Base-by-base conservation (phyloP, 2,113 vertebrate species). In the Ailurus styani region DNA sequence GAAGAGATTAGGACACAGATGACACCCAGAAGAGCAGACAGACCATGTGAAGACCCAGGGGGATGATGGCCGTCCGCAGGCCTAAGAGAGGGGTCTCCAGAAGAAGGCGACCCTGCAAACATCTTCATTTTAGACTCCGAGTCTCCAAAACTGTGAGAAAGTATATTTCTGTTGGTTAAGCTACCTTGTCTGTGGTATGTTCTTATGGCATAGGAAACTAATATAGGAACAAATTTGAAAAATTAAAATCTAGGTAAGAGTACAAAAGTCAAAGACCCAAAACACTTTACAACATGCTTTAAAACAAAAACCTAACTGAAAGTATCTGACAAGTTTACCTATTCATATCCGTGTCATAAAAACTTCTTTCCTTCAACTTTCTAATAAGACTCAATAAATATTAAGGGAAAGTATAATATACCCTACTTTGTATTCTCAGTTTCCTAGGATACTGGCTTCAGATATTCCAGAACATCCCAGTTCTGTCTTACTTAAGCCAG, bases 201-300 rank as follows among this genome's bases (percentile, higher is more conserved):
- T 72, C 34, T 42, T 15, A 31, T 0, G 7, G 40, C 13, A 87
- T 37, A 18, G 5, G 47, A 91, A 77, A 93, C 60, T n/a, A 91
- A 93, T 5, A 72, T 14, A 50, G 73, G 9, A 78, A 83, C 18
- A 60, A 55, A 78, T 45, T 0, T 92, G 17, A 52, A 81, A 83
- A 73, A 54, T 50, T 90, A 79, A 94, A 95, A 87, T 27, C 11
- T 83, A 37, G 21, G 6, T 60, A 45, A 42, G 50, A 77, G 31
- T 77, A 57, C 25, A 90, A 34, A 97, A 81, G 25, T 84, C 45
- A 70, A 79, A 97, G 57, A 94, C 11, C 37, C 47, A 93, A 93
- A 66, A 91, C 0, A 87, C 4, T 90, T 93, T 87, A 94, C 6
- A 77, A 73, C 13, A 90, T 68, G 45, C 57, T 60, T 84, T 40